Conservation (phyloP, 2,797 vertebrate species). For the Delichon dasypus region DNA sequence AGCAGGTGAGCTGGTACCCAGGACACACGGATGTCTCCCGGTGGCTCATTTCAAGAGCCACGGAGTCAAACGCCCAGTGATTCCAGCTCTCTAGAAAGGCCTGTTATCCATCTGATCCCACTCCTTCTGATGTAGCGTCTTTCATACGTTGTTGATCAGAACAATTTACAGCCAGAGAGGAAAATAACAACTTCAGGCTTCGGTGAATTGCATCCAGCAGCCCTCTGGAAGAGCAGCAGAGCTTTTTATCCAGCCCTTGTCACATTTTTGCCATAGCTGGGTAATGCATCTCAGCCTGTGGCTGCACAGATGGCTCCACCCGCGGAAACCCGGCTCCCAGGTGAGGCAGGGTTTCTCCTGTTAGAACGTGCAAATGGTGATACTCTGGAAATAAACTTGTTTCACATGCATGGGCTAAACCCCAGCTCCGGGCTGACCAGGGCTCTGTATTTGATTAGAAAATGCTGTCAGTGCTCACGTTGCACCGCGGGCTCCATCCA, state of each 20-base stretch:
- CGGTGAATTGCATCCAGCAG: background rate
- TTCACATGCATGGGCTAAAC: background rate
- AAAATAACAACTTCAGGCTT: slow-evolving; percentile 23
- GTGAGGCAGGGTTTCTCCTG: background rate
- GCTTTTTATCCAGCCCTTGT: background rate
- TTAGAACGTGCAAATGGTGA: accelerated
- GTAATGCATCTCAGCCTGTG: background rate
- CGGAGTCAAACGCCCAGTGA: background rate
- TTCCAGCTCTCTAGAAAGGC: background rate
- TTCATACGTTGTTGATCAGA: background rate
- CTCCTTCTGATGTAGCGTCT: slow-evolving; percentile 1
- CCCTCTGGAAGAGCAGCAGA: background rate
- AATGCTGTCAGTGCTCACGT: background rate
- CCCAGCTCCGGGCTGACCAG: background rate
- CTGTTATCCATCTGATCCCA: background rate
- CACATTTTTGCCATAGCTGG: background rate
- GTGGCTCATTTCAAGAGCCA: background rate
- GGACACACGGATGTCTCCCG: background rate
- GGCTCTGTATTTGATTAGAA: background rate
- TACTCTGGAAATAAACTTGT: background rate
- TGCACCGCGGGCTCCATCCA: accelerated
- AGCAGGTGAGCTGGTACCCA: background rate
- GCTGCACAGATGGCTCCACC: background rate
- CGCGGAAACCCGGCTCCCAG: accelerated
- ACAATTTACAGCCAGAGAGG: slow-evolving; percentile 18